These are phyloP conservation scores for Geophilus truncorum DNA, from an alignment of 2,888 invertebrate genomes.

Conservation along the genomic window DNA sequence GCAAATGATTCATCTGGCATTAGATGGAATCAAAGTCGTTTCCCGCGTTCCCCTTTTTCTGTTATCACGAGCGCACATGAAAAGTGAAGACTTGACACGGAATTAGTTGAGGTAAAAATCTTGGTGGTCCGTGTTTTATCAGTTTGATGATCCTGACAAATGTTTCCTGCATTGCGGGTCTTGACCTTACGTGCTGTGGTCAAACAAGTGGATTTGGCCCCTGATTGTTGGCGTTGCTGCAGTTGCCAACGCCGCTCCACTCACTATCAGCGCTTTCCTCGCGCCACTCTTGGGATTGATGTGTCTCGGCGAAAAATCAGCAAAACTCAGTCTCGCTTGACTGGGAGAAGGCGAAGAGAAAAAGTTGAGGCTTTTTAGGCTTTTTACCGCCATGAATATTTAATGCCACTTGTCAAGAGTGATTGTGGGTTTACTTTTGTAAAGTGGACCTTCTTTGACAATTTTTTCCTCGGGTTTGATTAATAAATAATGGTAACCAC, in stretches of 20 bases:
- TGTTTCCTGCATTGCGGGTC: neutral
- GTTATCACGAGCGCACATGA: neutral
- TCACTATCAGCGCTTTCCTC: neutral
- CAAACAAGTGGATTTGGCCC: neutral
- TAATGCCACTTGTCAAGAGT: neutral
- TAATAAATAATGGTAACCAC: too few relatives aligned
- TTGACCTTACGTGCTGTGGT: neutral
- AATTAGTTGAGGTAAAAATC: neutral
- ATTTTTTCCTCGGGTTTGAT: neutral
- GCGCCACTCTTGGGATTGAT: neutral
- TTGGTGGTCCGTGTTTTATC: neutral
- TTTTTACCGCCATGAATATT: neutral
- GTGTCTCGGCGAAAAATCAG: neutral
- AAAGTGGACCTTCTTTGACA: neutral
- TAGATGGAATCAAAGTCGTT: neutral
- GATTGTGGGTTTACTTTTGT: neutral
- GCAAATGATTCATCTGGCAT: neutral
- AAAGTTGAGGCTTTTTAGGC: neutral
- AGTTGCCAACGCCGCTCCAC: neutral
- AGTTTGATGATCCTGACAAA: conserved; percentile 12
- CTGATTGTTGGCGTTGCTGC: neutral
- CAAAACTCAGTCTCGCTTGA: neutral
- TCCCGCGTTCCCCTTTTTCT: too few relatives aligned
- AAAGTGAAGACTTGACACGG: neutral
- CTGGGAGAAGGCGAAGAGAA: neutral